phyloP scores from a whole-genome alignment of 30 jellyfish, hydroid and myxozoan genomes.

The Aurelia aurita complex sp. Pacific region DNA sequence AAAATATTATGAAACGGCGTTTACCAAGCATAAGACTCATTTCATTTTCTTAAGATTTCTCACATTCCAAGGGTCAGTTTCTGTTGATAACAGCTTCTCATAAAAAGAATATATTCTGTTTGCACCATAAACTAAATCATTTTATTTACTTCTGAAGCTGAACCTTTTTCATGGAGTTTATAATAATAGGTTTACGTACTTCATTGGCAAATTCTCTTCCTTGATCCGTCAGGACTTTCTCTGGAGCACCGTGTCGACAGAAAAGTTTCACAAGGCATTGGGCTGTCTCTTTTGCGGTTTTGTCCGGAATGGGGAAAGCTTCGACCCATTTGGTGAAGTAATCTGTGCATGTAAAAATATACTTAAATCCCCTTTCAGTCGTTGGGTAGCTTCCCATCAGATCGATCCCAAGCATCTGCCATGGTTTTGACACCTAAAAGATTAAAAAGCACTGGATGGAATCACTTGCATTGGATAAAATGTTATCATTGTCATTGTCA shows the following conservation, averaged over 20 bases:
- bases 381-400: not conserved
- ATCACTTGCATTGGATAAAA: too few species aligned
- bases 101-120: too few species aligned
- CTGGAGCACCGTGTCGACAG: conserved; percentile 36
- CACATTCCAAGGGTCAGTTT: too few species aligned
- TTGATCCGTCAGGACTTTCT: conserved; percentile 14
- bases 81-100: too few species aligned
- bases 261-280: conserved; percentile 20
- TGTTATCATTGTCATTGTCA: too few species aligned
- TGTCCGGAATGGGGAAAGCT: conserved; percentile 25
- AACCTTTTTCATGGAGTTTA: too few species aligned
- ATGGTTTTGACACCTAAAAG: conserved; percentile 13
- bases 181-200: not conserved
- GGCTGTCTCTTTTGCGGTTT: conserved; percentile 14
- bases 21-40: too few species aligned
- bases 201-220: conserved; percentile 45
- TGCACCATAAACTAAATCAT: too few species aligned
- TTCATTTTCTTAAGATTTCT: too few species aligned
- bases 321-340: conserved; percentile 44
- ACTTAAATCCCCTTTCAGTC: conserved; percentile 19
- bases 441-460: too few species aligned
- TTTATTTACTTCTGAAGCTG: too few species aligned
- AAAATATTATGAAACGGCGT: too few species aligned
- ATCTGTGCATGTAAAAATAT: conserved; percentile 21
- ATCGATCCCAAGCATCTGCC: conserved; percentile 20